Conservation (phyloP, 2,888 invertebrate species). For the Lepidochitona cinerea region DNA sequence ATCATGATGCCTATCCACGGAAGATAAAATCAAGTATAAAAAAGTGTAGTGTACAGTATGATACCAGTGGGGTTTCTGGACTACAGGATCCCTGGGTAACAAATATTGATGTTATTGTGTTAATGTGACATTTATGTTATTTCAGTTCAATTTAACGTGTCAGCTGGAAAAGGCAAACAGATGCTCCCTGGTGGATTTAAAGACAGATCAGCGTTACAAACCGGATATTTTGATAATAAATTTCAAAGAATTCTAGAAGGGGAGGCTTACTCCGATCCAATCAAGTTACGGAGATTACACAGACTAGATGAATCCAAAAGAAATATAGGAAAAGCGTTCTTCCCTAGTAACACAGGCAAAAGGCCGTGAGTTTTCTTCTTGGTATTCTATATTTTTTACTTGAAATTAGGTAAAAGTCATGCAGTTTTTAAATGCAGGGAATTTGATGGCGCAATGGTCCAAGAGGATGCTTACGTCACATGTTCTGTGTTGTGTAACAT, state of each 20-base stretch:
- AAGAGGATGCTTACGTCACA: too few relatives aligned
- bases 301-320: constrained; percentile 63
- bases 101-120: too few relatives aligned
- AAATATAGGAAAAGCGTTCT: constrained; percentile 69
- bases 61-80: too few relatives aligned
- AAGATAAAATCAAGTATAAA: too few relatives aligned
- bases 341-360: constrained; percentile 68
- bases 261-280: constrained; percentile 69
- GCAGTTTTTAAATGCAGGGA: too few relatives aligned
- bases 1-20: too few relatives aligned
- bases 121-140: constrained; percentile 8
- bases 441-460: too few relatives aligned
- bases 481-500: too few relatives aligned
- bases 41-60: too few relatives aligned
- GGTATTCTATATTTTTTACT: too few relatives aligned
- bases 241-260: constrained; percentile 66
- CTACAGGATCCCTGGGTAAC: too few relatives aligned
- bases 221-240: constrained; percentile 68
- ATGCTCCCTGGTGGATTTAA: constrained; percentile 67
- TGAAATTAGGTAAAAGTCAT: too few relatives aligned
- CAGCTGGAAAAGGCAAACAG: constrained; percentile 69
- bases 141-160: constrained; percentile 65
- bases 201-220: constrained; percentile 59
- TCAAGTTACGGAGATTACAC: constrained; percentile 60
- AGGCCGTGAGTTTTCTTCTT: constrained; percentile 65